Percentiles rank a stretch among this genome's conserved stretches.
Evolutionary conservation across 2,797 vertebrate genomes (phyloP).

Genomic region (Malacoraja senta): DNA sequence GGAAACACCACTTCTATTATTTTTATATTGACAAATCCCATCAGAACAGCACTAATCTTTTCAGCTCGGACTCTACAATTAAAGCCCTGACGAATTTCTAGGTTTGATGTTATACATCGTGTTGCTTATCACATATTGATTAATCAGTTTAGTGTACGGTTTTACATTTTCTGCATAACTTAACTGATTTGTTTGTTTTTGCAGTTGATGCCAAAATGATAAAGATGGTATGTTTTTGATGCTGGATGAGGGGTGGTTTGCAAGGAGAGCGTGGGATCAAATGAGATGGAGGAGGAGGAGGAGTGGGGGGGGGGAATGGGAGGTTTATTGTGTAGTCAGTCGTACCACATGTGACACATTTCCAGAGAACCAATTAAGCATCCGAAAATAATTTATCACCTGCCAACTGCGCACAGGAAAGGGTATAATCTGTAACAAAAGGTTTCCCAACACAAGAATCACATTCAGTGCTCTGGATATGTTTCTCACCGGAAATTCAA

Average conservation of each 20-base stretch:
- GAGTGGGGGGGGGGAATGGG: not conserved
- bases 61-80: not conserved
- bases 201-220: not conserved
- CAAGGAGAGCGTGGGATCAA: not conserved
- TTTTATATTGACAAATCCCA: too few relatives aligned
- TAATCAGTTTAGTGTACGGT: not conserved
- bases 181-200: constrained; percentile 12
- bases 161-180: not conserved
- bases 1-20: not conserved
- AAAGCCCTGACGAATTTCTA: not conserved
- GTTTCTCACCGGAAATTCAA: constrained; percentile 18
- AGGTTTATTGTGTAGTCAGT: not conserved
- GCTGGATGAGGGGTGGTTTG: not conserved
- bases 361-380: constrained; percentile 20
- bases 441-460: not conserved
- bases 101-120: not conserved
- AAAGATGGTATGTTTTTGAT: not conserved
- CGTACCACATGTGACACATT: not conserved
- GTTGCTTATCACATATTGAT: not conserved
- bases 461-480: not conserved
- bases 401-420: not conserved
- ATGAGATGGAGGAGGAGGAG: not conserved
- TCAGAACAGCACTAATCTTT: not conserved
- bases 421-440: not conserved
- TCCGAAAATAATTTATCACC: not conserved